These are phyloP conservation scores for Aphis craccivora DNA, from an alignment of 1,140 invertebrate species.

Conservation along the genomic window DNA sequence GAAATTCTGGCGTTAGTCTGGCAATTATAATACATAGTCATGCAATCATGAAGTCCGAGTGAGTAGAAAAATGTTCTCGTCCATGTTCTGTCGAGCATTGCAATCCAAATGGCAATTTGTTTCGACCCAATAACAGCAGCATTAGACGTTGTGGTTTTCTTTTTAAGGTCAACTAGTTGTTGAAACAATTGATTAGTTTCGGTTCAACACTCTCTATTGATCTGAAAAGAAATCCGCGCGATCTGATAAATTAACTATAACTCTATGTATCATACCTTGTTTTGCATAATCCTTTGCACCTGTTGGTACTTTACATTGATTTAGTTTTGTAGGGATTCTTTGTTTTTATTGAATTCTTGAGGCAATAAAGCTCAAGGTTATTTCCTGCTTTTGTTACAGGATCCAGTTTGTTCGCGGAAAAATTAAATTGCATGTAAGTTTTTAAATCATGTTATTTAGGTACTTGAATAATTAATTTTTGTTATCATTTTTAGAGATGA, in stretches of 20 bases:
- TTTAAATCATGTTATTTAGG: not conserved
- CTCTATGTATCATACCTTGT: too few species aligned
- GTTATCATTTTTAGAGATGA: not conserved
- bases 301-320: not conserved
- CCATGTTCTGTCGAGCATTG: not conserved
- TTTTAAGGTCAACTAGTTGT: constrained; percentile 53
- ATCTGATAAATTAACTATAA: not conserved
- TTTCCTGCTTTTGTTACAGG: constrained; percentile 48
- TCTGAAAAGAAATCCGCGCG: constrained; percentile 13
- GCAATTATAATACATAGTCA: not conserved
- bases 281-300: not conserved
- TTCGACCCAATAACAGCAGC: not conserved
- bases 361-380: constrained; percentile 30
- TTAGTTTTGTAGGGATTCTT: not conserved
- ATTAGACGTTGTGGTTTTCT: not conserved
- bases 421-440: constrained; percentile 33
- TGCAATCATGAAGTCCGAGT: constrained; percentile 31
- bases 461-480: not conserved
- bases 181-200: constrained; percentile 49
- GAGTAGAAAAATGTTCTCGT: not conserved
- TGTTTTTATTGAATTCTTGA: not conserved
- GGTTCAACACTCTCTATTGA: not conserved
- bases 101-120: not conserved
- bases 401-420: constrained; percentile 45
- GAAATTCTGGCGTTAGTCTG: not conserved